Base-by-base conservation (phyloP, 1,140 invertebrate species). In the Trinorchestia longiramus region DNA sequence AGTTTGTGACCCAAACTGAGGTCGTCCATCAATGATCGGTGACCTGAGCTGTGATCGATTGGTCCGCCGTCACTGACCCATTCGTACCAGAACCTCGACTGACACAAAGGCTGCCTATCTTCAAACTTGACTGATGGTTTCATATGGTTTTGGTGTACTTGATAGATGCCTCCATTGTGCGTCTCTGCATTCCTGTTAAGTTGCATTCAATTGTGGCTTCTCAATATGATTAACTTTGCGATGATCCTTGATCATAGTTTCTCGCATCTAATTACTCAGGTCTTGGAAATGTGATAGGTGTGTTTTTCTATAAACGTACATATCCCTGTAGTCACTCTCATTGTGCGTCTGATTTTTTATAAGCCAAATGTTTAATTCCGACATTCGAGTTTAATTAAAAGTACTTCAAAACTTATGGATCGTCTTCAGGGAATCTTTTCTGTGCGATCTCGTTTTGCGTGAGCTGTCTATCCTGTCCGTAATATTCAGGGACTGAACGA, bases 21-120 rank as follows among this genome's bases (percentile, higher is more conserved):
- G 43, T 45, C 92, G 92, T 94, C 92, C 92, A 94, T 94, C 92
- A 94, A 94, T 47, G 92, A 94, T 94, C 92, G 92, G 92, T 94
- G 92, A 94, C 92, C 44, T 23, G 62, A 44, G 44, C 43, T 4
- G 40, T 94, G 92, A 94, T 94, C 92, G 92, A 94, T 94, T 43
- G 92, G 43, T 45, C 44, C 11, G 92, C 43, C 88, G 43, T 90
- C 88, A 47, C 43, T 94, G 92, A 94, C 92, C 92, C 92, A 45
- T 43, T 23, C 44, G 92, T 90, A 42, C 87, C 36, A 90, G 88
- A 90, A 90, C 88, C 88, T 42, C 92, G 44, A 94, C 92, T 47
- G 92, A 47, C 92, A 94, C 92, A 94, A 94, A 94, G 92, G 92
- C 44, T 47, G 40, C 43, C 44, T 44, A 94, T 94, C 92, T 44